Evolutionary conservation across 1,140 invertebrate genomes (phyloP), one percentile per base, ranked within the genome.

Genomic region (Achroia grisella): DNA sequence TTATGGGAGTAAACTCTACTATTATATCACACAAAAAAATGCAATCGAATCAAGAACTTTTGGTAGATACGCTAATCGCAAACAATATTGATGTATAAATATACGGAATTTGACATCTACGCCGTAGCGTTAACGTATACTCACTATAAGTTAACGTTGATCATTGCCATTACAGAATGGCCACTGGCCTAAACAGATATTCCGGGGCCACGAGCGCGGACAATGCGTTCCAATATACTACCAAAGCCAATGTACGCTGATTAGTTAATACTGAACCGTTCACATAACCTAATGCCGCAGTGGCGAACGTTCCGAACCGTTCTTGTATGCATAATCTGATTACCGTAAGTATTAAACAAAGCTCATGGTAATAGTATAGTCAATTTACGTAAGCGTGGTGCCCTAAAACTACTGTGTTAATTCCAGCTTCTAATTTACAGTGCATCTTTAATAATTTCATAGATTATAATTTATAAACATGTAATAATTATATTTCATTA

Each of bases 271-370:
- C 74, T 64, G 70, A 66, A 67, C 17, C 64, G 77, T 68, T 72
- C 78, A 69, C 69, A 79, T 74, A 62, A 70, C 74, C 73, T 78
- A 79, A 78, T 74, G 66, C 65, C 60, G 59, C 56, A 67, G 61
- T 66, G 56, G 53, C 63, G 54, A 61, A 59, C 72, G 73, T 56
- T 69, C 64, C 62, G 59, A 81, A 67, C 75, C 69, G 63, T 76
- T 78, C 77, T 80, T 80, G 75, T 81, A 80, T 81, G 77, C 77
- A 84, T 84, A 84, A 84, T 81, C 79, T 81, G 77, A 81, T 81
- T 84, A 83, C 56, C 62, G 63, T 72, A 81, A 80, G 76, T 79
- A 80, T 78, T 70, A 79, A 79, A 72, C 71, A 71, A 67, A 83
- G 79, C 76, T 72, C 68, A 66, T 46, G 54, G 60, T 72, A 68